Evolutionary conservation across 1,140 invertebrate species (phyloP), one percentile per base, ranked within the genome.

Genomic region (Diorhabda sublineata): DNA sequence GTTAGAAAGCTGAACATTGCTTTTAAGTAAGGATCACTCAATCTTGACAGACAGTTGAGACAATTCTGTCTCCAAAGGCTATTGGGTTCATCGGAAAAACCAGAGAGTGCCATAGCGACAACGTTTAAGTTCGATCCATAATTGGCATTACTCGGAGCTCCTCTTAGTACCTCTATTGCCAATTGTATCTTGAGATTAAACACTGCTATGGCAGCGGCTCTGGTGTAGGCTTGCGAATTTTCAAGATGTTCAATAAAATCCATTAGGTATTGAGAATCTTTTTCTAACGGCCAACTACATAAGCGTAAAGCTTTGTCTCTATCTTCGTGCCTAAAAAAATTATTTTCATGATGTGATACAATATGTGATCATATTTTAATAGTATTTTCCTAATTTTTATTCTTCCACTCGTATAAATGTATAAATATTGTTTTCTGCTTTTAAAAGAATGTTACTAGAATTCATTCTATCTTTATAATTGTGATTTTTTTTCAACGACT

Each of bases 1-100:
- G 94, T 94, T 7, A 98, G 86, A 83, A 98, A 98, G 42, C 91
- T 88, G 85, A 98, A 97, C 75, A 96, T 91, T 2, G 94, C 94
- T 76, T 93, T 86, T 47, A 98, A 85, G 84, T 98, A 97, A 2
- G 96, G 92, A 85, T 97, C 91, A 4, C 86, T 85, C 42, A 98
- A 84, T 76, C 92, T 89, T 71, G 85, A 83, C 69, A 87, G 85
- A 3, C 93, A 87, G 52, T 83, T 84, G 2, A 85, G 83, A 77
- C 93, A 96, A 71, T 90, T 90, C 84, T 91, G 91, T 67, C 87
- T 83, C 92, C 94, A 98, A 77, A 95, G 85, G 2, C 90, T 89
- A 75, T 87, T 90, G 79, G 87, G 86, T 77, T 96, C 91, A 72
- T 94, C 91, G 57, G 90, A 91, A 83, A 92, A 95, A 42, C 93